These are phyloP conservation scores for Drosophila algonquin DNA, from an alignment of 2,888 invertebrate species.

Conservation along the genomic window DNA sequence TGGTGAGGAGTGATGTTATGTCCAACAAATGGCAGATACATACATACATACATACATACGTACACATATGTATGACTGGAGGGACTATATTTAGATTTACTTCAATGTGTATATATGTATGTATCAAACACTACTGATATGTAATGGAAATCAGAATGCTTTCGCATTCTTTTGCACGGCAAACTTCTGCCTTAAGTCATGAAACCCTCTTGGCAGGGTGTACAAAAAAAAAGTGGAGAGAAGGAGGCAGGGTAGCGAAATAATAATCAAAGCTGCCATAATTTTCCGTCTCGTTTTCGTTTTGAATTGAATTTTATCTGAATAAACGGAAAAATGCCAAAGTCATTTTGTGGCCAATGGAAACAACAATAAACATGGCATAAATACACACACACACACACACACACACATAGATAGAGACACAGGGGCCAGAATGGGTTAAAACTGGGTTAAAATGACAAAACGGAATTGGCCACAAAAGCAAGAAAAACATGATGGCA, in stretches of 20 bases:
- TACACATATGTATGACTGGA: too few species aligned
- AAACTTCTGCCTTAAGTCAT: neutral
- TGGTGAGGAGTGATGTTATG: too few species aligned
- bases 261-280: conserved; percentile 60
- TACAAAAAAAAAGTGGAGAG: neutral
- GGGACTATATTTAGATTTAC: too few species aligned
- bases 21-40: too few species aligned
- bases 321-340: conserved; percentile 36
- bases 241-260: conserved; percentile 6
- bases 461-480: conserved; percentile 44
- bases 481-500: conserved; percentile 1
- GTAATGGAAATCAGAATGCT: too few species aligned
- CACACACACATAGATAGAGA: conserved; percentile 18
- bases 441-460: conserved; percentile 75
- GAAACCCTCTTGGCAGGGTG: neutral
- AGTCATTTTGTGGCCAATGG: conserved; percentile 42
- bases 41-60: too few species aligned
- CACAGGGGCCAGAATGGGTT: conserved; percentile 54
- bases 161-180: neutral
- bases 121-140: too few species aligned
- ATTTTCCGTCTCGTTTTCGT: conserved; percentile 45
- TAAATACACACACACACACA: neutral
- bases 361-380: conserved; percentile 22
- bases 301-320: conserved; percentile 54
- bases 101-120: too few species aligned